Conservation (phyloP, 2,797 vertebrate species). For the Syndactyla subalaris region DNA sequence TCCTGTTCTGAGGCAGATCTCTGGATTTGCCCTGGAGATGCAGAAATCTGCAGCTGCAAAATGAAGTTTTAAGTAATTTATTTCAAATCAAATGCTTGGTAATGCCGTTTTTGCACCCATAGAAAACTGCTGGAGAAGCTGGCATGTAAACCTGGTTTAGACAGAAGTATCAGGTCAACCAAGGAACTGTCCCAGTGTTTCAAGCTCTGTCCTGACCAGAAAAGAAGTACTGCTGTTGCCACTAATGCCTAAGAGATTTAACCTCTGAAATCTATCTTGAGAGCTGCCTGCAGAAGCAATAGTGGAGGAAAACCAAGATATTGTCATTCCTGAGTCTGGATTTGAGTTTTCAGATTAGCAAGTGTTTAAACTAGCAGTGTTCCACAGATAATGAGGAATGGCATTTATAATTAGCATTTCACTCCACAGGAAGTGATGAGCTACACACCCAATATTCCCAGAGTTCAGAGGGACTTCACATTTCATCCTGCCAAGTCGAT, state of each 20-base stretch:
- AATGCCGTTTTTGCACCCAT: neutral
- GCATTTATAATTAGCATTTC: neutral
- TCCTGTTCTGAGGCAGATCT: neutral
- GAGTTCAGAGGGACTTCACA: neutral
- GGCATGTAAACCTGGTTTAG: neutral
- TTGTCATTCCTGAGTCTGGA: neutral
- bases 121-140: neutral
- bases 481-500: neutral
- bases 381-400: neutral
- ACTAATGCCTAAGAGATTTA: neutral
- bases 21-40: neutral
- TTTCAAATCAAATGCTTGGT: neutral
- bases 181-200: neutral
- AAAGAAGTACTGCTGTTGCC: neutral
- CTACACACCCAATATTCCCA: neutral
- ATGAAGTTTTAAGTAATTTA: neutral
- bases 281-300: neutral
- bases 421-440: neutral
- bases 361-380: neutral
- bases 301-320: neutral
- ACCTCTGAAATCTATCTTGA: neutral
- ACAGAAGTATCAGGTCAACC: neutral
- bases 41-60: neutral
- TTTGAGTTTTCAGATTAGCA: neutral
- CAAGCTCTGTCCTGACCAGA: neutral